Evolutionary conservation across 2,113 vertebrate genomes (phyloP).

Genomic region (Prietella phreatophila): DNA sequence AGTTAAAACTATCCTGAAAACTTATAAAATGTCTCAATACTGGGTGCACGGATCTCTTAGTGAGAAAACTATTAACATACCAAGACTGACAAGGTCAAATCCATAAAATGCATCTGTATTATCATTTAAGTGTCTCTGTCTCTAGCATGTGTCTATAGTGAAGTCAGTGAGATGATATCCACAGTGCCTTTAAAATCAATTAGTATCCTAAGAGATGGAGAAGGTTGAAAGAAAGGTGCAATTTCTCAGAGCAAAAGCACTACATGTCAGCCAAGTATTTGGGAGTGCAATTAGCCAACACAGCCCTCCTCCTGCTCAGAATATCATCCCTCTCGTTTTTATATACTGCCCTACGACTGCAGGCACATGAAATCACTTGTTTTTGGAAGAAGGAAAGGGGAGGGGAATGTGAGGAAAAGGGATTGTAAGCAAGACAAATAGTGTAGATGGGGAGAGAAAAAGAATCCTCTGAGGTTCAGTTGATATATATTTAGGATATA

Average conservation of each 20-base stretch:
- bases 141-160: constrained; percentile 38
- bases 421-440: neutral
- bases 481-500: neutral
- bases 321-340: constrained; percentile 48
- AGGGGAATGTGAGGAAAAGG: neutral
- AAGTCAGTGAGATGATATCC: constrained; percentile 61
- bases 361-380: constrained; percentile 63
- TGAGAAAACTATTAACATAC: constrained; percentile 29
- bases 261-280: constrained; percentile 52
- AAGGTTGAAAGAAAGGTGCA: constrained; percentile 54
- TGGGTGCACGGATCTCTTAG: neutral
- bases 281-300: constrained; percentile 58
- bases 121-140: constrained; percentile 37
- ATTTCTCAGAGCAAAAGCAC: constrained; percentile 47
- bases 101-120: constrained; percentile 36
- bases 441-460: neutral
- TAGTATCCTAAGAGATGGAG: constrained; percentile 43
- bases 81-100: constrained; percentile 48
- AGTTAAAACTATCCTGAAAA: constrained; percentile 21
- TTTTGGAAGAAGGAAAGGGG: constrained; percentile 50
- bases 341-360: constrained; percentile 51
- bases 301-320: constrained; percentile 60
- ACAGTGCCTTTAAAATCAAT: constrained; percentile 58
- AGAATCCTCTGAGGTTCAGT: constrained; percentile 21
- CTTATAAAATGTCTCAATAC: constrained; percentile 9